Conservation (phyloP, 2,113 vertebrate genomes). For the Scophthalmus maximus region DNA sequence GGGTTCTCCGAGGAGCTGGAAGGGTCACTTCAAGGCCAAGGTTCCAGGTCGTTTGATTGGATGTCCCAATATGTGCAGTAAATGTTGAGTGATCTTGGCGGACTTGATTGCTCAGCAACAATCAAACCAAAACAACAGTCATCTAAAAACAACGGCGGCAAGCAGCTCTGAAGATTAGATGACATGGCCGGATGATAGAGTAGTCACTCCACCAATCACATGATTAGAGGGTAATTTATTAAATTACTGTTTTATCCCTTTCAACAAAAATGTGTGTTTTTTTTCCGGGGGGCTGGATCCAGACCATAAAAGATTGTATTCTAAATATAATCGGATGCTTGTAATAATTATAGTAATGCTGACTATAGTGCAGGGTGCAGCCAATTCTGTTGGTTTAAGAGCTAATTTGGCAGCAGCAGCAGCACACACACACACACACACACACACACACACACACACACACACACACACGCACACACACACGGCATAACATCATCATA, state of each 20-base stretch:
- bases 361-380: background rate
- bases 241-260: background rate
- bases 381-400: background rate
- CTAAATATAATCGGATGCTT: background rate
- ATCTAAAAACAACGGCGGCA: background rate
- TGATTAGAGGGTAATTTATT: constrained; percentile 3
- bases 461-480: background rate
- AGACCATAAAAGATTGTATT: background rate
- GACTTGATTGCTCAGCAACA: constrained; percentile 9
- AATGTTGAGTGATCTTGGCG: background rate
- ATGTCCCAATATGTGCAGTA: background rate
- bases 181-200: background rate
- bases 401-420: constrained; percentile 22
- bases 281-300: background rate
- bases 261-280: background rate
- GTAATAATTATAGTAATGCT: constrained; percentile 6
- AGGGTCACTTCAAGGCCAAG: constrained; percentile 7
- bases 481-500: background rate
- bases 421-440: background rate
- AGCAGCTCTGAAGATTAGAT: background rate
- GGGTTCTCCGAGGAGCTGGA: too few species aligned
- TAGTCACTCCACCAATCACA: background rate
- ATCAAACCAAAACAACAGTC: constrained; percentile 10
- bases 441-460: background rate
- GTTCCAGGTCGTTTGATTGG: constrained; percentile 9